A percentile compares a stretch with the other conserved stretches of the same genome.
Conservation (phyloP, 2,113 vertebrate species). For the Antechinus stuartii region DNA sequence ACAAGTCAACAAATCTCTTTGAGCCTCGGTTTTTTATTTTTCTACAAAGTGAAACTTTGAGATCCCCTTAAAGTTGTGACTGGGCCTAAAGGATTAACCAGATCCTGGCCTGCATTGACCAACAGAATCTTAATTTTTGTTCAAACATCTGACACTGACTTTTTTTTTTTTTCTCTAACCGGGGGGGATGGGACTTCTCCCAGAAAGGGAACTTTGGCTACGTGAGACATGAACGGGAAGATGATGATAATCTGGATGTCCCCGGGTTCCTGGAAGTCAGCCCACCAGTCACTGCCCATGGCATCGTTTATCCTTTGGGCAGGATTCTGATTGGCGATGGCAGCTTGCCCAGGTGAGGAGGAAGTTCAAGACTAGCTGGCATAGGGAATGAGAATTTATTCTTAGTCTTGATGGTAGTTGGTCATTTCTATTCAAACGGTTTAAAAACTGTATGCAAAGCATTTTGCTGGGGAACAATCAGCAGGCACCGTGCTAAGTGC, state of each 20-base stretch:
- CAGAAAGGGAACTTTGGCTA: neutral
- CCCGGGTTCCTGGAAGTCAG: conserved; percentile 89
- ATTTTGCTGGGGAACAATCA: neutral
- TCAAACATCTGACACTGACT: neutral
- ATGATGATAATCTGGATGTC: conserved; percentile 85
- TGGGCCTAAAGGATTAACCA: neutral
- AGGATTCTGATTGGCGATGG: conserved; percentile 86
- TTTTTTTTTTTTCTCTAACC: neutral
- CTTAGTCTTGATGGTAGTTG: too few species aligned
- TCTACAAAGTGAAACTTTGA: neutral
- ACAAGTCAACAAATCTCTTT: neutral
- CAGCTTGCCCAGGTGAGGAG: neutral
- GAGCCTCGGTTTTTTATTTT: neutral
- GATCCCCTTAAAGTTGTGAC: neutral
- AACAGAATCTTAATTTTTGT: neutral
- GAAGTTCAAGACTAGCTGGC: neutral
- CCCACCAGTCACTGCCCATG: conserved; percentile 86
- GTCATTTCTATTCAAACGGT: too few species aligned
- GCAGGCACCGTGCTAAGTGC: too few species aligned
- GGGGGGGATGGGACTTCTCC: neutral
- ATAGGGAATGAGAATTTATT: neutral
- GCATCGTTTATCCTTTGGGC: conserved; percentile 85
- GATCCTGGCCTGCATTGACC: neutral
- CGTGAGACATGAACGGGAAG: neutral
- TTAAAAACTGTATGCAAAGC: neutral